phyloP scores from a whole-genome alignment of 2,113 vertebrate species.

The Enhydra lutris region DNA sequence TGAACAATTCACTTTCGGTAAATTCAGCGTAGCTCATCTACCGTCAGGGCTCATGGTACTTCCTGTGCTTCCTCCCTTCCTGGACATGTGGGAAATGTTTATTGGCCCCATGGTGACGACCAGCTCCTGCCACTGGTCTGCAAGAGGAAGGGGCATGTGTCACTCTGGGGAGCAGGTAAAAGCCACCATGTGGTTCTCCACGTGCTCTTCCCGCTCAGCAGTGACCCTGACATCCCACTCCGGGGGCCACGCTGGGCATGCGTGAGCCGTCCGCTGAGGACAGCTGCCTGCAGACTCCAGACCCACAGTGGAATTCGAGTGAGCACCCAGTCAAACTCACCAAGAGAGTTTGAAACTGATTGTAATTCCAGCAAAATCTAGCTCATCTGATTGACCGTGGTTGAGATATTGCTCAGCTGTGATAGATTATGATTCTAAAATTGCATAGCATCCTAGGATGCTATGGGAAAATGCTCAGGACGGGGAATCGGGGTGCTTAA shows the following conservation, averaged over 20 bases:
- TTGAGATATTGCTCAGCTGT: not conserved
- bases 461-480: not conserved
- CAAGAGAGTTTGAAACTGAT: not conserved
- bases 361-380: not conserved
- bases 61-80: not conserved
- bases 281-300: not conserved
- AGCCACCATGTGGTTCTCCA: not conserved
- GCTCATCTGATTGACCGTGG: not conserved
- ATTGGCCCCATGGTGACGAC: rapidly evolving
- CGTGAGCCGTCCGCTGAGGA: rapidly evolving
- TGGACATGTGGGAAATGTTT: not conserved
- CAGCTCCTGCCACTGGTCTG: not conserved
- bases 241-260: not conserved
- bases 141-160: not conserved
- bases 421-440: not conserved
- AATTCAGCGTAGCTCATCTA: not conserved
- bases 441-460: not conserved
- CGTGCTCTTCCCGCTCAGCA: rapidly evolving
- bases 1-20: not conserved
- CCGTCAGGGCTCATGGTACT: rapidly evolving
- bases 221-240: not conserved
- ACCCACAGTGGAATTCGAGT: not conserved
- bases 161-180: not conserved
- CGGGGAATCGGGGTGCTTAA: not conserved
- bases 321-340: not conserved